Conservation (phyloP, 2,797 vertebrate species). For the Coregonus sp. region DNA sequence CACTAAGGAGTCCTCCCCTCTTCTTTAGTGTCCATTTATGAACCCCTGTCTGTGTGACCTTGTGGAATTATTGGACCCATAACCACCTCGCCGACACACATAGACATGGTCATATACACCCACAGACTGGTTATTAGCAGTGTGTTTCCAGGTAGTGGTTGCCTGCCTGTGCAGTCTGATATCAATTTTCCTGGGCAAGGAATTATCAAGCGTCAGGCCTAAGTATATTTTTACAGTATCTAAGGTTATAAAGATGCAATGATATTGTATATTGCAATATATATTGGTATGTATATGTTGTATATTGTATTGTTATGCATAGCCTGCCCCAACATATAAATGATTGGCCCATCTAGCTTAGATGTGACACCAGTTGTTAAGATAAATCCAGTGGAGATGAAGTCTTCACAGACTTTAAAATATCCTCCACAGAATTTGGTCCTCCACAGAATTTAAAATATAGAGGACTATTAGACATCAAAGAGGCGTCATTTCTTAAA, state of each 20-base stretch:
- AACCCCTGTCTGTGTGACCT: not conserved
- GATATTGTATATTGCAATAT: slow-evolving; percentile 17
- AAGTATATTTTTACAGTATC: not conserved
- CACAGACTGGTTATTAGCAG: not conserved
- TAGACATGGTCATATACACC: not conserved
- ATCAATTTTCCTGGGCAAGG: not conserved
- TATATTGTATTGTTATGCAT: slow-evolving; percentile 39
- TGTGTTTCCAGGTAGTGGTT: not conserved
- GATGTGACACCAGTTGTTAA: slow-evolving; percentile 58
- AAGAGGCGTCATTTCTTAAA: not conserved
- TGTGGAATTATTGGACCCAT: not conserved
- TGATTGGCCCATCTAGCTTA: slow-evolving; percentile 53
- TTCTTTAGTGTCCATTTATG: slow-evolving; percentile 14
- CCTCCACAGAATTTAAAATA: slow-evolving; percentile 30
- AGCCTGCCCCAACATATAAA: slow-evolving; percentile 46
- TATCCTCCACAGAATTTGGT: too few species aligned
- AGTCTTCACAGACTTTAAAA: too few species aligned
- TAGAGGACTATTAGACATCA: not conserved
- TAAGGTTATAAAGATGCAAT: not conserved
- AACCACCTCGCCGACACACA: not conserved
- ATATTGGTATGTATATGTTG: slow-evolving; percentile 26
- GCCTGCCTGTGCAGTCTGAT: slow-evolving; percentile 20
- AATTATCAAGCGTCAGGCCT: not conserved
- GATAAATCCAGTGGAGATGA: slow-evolving; percentile 47
- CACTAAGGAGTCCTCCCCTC: slow-evolving; percentile 50